A percentile compares a stretch with the other conserved stretches of the same genome.
phyloP scores from a whole-genome alignment of 2,888 invertebrate genomes.

The Machimus rusticus region DNA sequence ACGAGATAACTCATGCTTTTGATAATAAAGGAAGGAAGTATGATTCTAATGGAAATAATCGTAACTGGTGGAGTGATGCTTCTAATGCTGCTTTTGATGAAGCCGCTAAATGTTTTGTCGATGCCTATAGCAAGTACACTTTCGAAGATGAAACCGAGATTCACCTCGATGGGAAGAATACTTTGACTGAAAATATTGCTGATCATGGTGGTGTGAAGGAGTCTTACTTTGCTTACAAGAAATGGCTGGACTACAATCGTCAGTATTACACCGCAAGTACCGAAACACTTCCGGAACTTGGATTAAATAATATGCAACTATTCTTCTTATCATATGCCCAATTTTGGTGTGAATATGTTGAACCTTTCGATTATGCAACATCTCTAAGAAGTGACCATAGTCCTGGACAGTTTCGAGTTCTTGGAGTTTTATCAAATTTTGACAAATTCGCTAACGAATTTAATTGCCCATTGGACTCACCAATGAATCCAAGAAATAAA shows the following conservation, averaged over 20 bases:
- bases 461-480: not conserved
- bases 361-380: conserved; percentile 72
- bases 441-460: conserved; percentile 26
- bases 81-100: not conserved
- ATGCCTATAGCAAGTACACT: not conserved
- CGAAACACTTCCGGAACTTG: not conserved
- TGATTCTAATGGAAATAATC: conserved; percentile 68
- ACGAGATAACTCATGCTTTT: conserved; percentile 87
- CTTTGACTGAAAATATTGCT: conserved; percentile 45
- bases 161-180: conserved; percentile 7
- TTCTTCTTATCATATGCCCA: conserved; percentile 43
- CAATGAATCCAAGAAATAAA: conserved; percentile 37
- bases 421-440: conserved; percentile 26
- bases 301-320: not conserved
- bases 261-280: not conserved
- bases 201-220: conserved; percentile 45
- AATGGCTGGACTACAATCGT: not conserved
- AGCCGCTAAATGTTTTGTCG: conserved; percentile 10
- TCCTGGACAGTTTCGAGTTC: conserved; percentile 24
- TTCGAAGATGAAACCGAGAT: not conserved
- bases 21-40: conserved; percentile 83
- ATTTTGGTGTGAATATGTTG: conserved; percentile 36
- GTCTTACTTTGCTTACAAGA: conserved; percentile 43
- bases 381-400: conserved; percentile 67
- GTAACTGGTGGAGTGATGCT: conserved; percentile 20